These are phyloP conservation scores for Zaprionus davidi DNA, from an alignment of 1,140 invertebrate genomes.

Conservation along the genomic window DNA sequence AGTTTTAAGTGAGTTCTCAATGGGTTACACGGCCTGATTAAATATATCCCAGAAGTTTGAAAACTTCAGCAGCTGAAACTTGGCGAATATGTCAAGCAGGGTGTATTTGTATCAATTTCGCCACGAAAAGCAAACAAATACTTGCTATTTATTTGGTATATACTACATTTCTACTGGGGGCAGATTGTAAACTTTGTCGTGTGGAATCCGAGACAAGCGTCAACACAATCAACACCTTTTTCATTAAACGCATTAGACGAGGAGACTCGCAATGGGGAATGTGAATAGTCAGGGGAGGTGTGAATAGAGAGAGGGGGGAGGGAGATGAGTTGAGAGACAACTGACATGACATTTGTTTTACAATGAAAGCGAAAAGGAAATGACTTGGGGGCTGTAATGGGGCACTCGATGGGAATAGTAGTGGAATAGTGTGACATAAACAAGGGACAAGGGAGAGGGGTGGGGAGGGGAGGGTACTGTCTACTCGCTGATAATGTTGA, in stretches of 20 bases:
- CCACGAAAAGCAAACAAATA: conserved; percentile 57
- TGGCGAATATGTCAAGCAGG: conserved; percentile 7
- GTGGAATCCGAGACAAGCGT: conserved; percentile 50
- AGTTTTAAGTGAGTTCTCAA: conserved; percentile 12
- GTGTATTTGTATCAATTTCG: conserved; percentile 62
- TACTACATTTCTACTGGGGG: neutral
- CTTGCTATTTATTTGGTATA: neutral
- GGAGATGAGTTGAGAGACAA: conserved; percentile 26
- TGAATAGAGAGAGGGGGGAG: conserved; percentile 31
- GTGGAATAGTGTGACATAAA: conserved; percentile 35
- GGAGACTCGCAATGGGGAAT: conserved; percentile 48
- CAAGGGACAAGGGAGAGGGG: neutral
- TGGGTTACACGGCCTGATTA: neutral
- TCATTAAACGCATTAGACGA: conserved; percentile 81
- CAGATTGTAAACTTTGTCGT: conserved; percentile 51
- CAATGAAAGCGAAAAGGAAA: conserved; percentile 81
- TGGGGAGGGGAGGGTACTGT: neutral
- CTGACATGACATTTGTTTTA: conserved; percentile 75
- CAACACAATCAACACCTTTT: conserved; percentile 82
- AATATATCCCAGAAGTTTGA: neutral
- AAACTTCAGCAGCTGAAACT: neutral
- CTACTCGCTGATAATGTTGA: conserved; percentile 44
- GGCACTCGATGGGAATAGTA: conserved; percentile 38
- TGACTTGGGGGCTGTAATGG: conserved; percentile 53
- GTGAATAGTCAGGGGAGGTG: neutral